These are phyloP conservation scores for Rallus crepitans DNA, from an alignment of 2,797 vertebrate genomes.

Conservation along the genomic window DNA sequence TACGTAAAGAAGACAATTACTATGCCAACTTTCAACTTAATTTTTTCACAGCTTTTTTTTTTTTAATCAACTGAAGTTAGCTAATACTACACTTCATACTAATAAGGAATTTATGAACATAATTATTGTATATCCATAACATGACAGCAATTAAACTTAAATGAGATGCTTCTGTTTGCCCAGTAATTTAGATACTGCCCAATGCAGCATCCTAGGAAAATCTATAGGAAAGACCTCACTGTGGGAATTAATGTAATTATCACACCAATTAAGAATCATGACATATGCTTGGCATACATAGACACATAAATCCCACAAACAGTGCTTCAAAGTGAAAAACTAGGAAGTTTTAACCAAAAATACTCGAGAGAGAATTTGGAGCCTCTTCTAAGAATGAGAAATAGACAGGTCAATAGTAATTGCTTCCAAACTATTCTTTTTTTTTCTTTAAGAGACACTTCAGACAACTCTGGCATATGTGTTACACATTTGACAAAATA, in stretches of 20 bases:
- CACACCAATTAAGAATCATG: background rate
- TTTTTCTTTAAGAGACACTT: background rate
- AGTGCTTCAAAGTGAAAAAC: background rate
- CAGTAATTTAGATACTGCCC: background rate
- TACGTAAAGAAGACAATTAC: background rate
- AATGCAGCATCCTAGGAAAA: background rate
- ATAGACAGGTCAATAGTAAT: background rate
- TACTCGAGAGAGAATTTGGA: background rate
- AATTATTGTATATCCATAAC: background rate
- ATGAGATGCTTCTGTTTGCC: background rate
- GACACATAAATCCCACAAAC: background rate
- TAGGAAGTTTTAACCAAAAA: background rate
- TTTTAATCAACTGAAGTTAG: background rate
- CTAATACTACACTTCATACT: background rate
- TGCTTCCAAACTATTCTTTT: background rate
- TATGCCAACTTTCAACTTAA: accelerated
- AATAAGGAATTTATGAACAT: background rate
- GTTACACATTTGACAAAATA: background rate
- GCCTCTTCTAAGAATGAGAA: background rate
- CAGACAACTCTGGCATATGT: background rate
- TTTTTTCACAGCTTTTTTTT: accelerated
- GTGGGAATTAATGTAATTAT: background rate
- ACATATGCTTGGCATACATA: background rate
- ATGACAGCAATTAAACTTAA: background rate
- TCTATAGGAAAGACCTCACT: background rate